Evolutionary conservation across 2,888 invertebrate species (phyloP).

Genomic region (Clostera curtula): DNA sequence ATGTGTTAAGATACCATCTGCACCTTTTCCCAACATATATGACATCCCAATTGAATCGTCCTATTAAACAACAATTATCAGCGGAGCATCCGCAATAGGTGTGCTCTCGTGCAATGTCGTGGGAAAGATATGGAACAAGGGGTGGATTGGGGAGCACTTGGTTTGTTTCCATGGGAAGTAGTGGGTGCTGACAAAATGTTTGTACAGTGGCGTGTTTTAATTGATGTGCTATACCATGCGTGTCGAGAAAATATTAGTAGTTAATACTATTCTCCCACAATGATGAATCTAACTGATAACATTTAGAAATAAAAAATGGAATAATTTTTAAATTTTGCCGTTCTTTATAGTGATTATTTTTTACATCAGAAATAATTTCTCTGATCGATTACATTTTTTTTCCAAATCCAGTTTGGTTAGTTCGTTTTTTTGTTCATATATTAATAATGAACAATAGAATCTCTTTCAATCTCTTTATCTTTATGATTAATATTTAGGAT

Average conservation of each 20-base stretch:
- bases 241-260: slow-evolving; percentile 36
- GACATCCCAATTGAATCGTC: slow-evolving; percentile 12
- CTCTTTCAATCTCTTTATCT: too few relatives aligned
- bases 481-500: too few relatives aligned
- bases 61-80: slow-evolving; percentile 17
- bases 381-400: too few relatives aligned
- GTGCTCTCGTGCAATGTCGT: slow-evolving; percentile 27
- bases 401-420: too few relatives aligned
- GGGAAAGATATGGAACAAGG: slow-evolving; percentile 35
- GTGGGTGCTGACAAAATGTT: slow-evolving; percentile 31
- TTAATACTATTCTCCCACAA: slow-evolving; percentile 28
- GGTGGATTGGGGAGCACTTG: slow-evolving; percentile 40
- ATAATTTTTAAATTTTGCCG: too few relatives aligned
- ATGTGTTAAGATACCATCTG: slow-evolving; percentile 9
- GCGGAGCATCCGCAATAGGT: slow-evolving; percentile 11
- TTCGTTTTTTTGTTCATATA: too few relatives aligned
- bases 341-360: too few relatives aligned
- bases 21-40: slow-evolving; percentile 9
- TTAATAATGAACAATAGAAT: too few relatives aligned
- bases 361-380: too few relatives aligned
- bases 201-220: slow-evolving; percentile 32
- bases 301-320: too few relatives aligned
- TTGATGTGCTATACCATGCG: slow-evolving; percentile 47
- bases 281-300: too few relatives aligned
- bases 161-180: slow-evolving; percentile 51